Evolutionary conservation across 1,140 invertebrate species (phyloP).

Genomic region (Stratiolaelaps scimitus): DNA sequence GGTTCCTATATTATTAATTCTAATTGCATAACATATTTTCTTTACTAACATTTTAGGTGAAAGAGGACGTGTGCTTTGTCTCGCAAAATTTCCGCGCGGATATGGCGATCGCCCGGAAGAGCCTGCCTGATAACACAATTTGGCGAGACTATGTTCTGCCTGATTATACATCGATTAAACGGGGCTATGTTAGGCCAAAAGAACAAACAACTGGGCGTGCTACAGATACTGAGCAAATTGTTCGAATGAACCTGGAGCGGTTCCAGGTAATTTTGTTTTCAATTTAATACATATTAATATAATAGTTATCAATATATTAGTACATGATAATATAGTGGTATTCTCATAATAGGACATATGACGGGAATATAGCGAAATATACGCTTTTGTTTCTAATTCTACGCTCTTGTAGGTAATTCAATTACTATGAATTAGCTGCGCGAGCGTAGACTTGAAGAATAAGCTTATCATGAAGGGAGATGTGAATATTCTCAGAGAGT

Average conservation of each 20-base stretch:
- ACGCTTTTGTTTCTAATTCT: too few species aligned
- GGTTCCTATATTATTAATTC: background rate
- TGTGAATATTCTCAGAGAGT: too few species aligned
- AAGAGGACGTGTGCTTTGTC: constrained; percentile 94
- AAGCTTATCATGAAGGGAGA: too few species aligned
- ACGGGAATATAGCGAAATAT: too few species aligned
- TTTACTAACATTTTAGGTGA: constrained; percentile 47
- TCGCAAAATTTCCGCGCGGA: constrained; percentile 70
- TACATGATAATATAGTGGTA: too few species aligned
- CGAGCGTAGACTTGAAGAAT: too few species aligned
- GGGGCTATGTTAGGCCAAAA: constrained; percentile 57
- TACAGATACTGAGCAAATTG: constrained; percentile 56
- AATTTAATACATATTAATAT: too few species aligned
- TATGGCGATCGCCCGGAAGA: constrained; percentile 58
- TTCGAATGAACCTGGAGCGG: constrained; percentile 77
- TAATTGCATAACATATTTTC: background rate
- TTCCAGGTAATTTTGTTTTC: constrained; percentile 35
- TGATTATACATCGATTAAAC: constrained; percentile 71
- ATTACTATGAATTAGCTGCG: too few species aligned
- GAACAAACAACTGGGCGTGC: constrained; percentile 48
- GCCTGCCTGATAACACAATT: constrained; percentile 49
- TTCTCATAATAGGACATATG: too few species aligned
- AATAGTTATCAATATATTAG: too few species aligned
- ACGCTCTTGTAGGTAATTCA: too few species aligned
- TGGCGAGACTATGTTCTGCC: constrained; percentile 84